These are phyloP conservation scores for Ambastaia sidthimunki DNA, from an alignment of 2,797 vertebrate genomes.

Conservation along the genomic window DNA sequence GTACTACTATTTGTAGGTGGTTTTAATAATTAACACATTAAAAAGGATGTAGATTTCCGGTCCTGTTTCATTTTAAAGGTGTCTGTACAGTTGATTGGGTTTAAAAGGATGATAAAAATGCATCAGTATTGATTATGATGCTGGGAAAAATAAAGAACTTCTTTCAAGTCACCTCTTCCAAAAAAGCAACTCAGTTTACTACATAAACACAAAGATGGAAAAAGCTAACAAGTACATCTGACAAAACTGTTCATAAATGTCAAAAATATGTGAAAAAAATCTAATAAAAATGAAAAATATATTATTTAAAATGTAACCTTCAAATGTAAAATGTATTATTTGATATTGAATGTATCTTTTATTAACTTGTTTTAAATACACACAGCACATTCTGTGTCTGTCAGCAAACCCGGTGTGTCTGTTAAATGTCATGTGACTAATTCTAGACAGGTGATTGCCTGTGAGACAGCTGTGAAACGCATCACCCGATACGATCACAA, in stretches of 20 bases:
- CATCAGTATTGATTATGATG: slow-evolving; percentile 43
- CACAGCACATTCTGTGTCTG: neutral
- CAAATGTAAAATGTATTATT: neutral
- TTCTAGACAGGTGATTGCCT: neutral
- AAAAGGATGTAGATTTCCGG: slow-evolving; percentile 12
- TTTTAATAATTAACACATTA: slow-evolving; percentile 4
- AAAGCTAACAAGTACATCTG: neutral
- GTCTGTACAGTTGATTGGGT: slow-evolving; percentile 15
- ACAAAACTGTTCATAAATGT: neutral
- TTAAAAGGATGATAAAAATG: slow-evolving; percentile 56
- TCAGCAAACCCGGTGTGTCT: neutral
- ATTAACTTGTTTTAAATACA: neutral
- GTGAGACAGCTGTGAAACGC: neutral
- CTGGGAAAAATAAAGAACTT: slow-evolving; percentile 19
- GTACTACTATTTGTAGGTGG: neutral
- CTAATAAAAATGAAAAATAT: too few species aligned
- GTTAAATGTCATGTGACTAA: neutral
- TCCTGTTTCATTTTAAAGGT: slow-evolving; percentile 12
- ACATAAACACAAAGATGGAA: neutral
- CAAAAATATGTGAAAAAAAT: neutral
- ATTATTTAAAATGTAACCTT: neutral
- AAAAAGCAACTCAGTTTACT: neutral
- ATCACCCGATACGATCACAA: neutral
- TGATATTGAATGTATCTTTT: neutral
- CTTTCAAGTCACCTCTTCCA: neutral